Evolutionary conservation across 2,888 invertebrate species (phyloP), one percentile per base, ranked within the genome.

Genomic region (Agonopterix heracliana): DNA sequence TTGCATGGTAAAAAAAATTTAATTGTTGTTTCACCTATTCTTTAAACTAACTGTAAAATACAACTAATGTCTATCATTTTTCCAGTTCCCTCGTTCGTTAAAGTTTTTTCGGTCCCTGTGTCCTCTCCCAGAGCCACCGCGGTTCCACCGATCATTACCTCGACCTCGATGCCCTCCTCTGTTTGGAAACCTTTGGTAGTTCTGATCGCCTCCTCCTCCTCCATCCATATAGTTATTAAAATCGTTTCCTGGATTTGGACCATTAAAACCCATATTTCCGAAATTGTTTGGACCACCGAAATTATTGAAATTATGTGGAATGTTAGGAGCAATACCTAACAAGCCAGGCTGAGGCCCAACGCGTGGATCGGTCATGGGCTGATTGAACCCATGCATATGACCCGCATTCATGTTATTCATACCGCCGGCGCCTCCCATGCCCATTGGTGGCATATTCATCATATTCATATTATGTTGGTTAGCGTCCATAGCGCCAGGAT

Each of bases 301-400:
- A 51, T 68, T 71, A 50, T 70, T 75, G 53, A 83, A 87, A 64
- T 86, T 89, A 61, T 89, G 90, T 8, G 89, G 89, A 41, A 89
- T 82, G 53, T 88, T 89, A 34, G 90, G 90, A 41, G 90, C 88
- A 64, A 91, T 89, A 9, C 91, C 91, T 57, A 92, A 73, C 34
- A 92, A 67, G 1, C 91, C 91, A 0, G 91, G 91, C 61, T 89
- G 63, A 52, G 89, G 79, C 46, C 90, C 84, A 35, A 81, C 84
- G 40, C 89, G 77, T 26, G 87, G 84, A 58, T 90, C 88, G n/a
- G 82, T 69, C 64, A 87, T 74, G 13, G 79, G 55, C 56, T 82
- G 84, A 71, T 83, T 88, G 54, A 69, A 87, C 14, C 78, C 78
- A 49, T 80, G 81, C 76, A 87, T 78, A 46, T 78, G 79, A 51